phyloP scores from a whole-genome alignment of 2,113 vertebrate species.

The Verasper variegatus region DNA sequence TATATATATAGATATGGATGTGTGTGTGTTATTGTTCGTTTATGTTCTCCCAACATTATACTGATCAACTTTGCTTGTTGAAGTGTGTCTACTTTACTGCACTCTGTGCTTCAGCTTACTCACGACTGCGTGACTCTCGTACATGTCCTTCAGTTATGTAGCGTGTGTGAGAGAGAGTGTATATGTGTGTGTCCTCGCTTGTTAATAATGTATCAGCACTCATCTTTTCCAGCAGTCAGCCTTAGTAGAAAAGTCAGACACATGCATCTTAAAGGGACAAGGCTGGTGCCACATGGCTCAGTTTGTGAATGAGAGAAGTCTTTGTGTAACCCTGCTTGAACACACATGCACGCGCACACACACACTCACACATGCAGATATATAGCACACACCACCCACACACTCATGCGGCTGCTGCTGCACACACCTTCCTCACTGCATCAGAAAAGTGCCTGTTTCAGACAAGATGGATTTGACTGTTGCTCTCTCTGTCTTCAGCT shows the following conservation, averaged over 20 bases:
- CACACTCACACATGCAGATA: slow-evolving; percentile 42
- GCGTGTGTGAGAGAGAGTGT: slow-evolving; percentile 25
- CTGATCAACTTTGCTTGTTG: slow-evolving; percentile 49
- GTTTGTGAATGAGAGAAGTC: slow-evolving; percentile 72
- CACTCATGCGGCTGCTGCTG: slow-evolving; percentile 51
- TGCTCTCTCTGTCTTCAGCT: slow-evolving; percentile 20
- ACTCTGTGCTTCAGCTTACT: slow-evolving; percentile 30
- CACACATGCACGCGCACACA: slow-evolving; percentile 11
- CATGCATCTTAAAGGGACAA: slow-evolving; percentile 70
- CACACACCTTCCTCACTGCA: slow-evolving; percentile 59
- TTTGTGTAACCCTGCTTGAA: slow-evolving; percentile 29
- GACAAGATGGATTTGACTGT: slow-evolving; percentile 36
- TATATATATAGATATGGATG: neutral
- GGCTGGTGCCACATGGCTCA: slow-evolving; percentile 58
- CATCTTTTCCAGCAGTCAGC: slow-evolving; percentile 68
- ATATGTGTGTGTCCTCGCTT: slow-evolving; percentile 59
- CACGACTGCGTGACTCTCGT: slow-evolving; percentile 33
- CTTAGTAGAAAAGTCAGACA: slow-evolving; percentile 66
- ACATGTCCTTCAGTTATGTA: slow-evolving; percentile 62
- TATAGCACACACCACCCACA: slow-evolving; percentile 57
- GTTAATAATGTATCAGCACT: slow-evolving; percentile 77
- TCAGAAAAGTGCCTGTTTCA: slow-evolving; percentile 61
- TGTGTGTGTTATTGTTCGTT: slow-evolving; percentile 18
- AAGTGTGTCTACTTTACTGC: neutral
- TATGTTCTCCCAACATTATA: slow-evolving; percentile 21